Conservation (phyloP, 2,113 vertebrate species). For the Myotis brandtii region DNA sequence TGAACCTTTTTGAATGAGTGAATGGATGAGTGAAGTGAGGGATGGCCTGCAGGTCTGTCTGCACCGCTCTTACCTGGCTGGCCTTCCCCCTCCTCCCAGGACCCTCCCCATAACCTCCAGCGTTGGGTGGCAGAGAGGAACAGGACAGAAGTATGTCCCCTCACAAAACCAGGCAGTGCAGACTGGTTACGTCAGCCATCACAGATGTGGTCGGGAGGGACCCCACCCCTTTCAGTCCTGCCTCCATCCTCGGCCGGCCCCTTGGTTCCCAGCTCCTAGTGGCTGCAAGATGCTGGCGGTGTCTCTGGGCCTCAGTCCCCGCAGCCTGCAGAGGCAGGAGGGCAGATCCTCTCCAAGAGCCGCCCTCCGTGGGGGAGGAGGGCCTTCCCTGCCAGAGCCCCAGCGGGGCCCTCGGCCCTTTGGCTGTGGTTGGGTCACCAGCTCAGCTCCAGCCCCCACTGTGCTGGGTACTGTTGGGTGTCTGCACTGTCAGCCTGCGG, state of each 20-base stretch:
- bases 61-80: background rate
- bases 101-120: background rate
- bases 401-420: too few species aligned
- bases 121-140: background rate
- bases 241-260: background rate
- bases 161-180: background rate
- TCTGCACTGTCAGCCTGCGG: background rate
- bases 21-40: background rate
- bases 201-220: background rate
- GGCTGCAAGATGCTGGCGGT: rapidly evolving
- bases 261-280: background rate
- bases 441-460: background rate
- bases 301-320: background rate
- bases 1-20: background rate
- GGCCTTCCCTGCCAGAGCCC: background rate
- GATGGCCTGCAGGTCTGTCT: background rate
- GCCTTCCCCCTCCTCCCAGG: too few species aligned
- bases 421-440: background rate
- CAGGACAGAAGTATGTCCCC: background rate
- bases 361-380: background rate
- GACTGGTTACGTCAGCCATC: background rate
- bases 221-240: background rate
- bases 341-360: background rate
- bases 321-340: background rate
- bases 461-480: background rate